Conservation (phyloP, 2,888 invertebrate species). For the Acrocera orbiculus region DNA sequence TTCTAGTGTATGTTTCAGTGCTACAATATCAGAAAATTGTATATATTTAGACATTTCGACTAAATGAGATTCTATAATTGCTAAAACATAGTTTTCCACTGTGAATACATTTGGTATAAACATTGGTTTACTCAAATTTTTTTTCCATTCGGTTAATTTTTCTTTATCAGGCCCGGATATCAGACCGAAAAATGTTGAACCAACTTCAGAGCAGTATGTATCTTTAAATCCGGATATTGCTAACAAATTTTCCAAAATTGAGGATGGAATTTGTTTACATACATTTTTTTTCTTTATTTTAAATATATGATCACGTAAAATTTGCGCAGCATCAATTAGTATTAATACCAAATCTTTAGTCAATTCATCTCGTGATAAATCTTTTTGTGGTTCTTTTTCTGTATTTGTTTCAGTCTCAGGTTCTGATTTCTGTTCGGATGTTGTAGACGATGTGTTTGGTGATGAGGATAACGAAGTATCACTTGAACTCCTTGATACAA, state of each 20-base stretch:
- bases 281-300: conserved; percentile 25
- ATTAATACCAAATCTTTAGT: conserved; percentile 22
- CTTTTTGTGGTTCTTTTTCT: conserved; percentile 6
- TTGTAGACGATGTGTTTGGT: conserved; percentile 10
- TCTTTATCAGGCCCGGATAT: conserved; percentile 29
- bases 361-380: conserved; percentile 13
- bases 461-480: conserved; percentile 7
- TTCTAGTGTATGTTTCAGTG: conserved; percentile 27
- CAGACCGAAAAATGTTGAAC: conserved; percentile 24
- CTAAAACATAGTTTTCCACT: conserved; percentile 27
- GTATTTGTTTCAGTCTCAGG: conserved; percentile 1
- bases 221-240: conserved; percentile 27
- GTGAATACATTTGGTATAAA: conserved; percentile 25
- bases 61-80: conserved; percentile 29
- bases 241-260: conserved; percentile 24
- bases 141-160: conserved; percentile 28
- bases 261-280: conserved; percentile 21
- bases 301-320: conserved; percentile 22
- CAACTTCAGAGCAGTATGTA: conserved; percentile 23
- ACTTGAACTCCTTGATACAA: conserved; percentile 3
- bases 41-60: conserved; percentile 23
- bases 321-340: conserved; percentile 22
- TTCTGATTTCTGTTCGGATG: conserved; percentile 8
- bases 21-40: conserved; percentile 24
- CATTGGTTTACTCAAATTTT: conserved; percentile 21